Evolutionary conservation across 2,888 invertebrate genomes (phyloP).

Genomic region (Linyphia triangularis): DNA sequence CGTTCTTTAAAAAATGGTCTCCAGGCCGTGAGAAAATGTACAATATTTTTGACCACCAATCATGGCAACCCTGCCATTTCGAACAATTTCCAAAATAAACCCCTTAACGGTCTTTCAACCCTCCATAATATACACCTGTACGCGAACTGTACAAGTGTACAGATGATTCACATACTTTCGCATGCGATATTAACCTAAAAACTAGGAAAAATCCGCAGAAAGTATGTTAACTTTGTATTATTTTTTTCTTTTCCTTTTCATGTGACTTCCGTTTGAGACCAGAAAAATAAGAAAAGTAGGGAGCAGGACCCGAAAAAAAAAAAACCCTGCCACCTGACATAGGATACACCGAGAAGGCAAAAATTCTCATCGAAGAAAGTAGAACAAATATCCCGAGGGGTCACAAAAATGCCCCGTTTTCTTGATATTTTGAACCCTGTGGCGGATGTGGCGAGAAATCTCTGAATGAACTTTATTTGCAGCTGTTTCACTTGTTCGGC

Average conservation of each 20-base stretch:
- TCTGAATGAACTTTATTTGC: slow-evolving; percentile 74
- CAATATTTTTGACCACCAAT: too few species aligned
- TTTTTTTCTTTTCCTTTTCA: slow-evolving; percentile 57
- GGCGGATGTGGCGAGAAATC: slow-evolving; percentile 72
- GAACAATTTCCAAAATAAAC: not conserved
- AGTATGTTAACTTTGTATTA: slow-evolving; percentile 19
- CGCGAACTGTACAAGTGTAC: not conserved
- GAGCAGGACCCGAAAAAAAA: slow-evolving; percentile 10
- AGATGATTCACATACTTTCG: slow-evolving; percentile 30
- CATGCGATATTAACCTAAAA: slow-evolving; percentile 2
- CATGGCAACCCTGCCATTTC: too few species aligned
- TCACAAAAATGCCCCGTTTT: slow-evolving; percentile 66
- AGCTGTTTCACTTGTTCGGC: slow-evolving; percentile 73
- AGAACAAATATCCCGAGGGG: slow-evolving; percentile 74
- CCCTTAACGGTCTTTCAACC: not conserved
- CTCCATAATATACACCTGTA: slow-evolving; percentile 8
- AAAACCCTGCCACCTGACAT: slow-evolving; percentile 63
- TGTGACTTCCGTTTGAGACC: slow-evolving; percentile 59
- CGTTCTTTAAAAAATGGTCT: too few species aligned
- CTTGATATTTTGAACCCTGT: slow-evolving; percentile 68
- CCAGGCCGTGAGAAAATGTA: too few species aligned
- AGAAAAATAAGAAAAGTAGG: slow-evolving; percentile 26
- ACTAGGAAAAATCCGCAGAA: slow-evolving; percentile 5
- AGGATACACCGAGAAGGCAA: slow-evolving; percentile 56
- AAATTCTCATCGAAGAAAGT: slow-evolving; percentile 75